Evolutionary conservation across 2,888 invertebrate genomes (phyloP).

Genomic region (Erynnis tages): DNA sequence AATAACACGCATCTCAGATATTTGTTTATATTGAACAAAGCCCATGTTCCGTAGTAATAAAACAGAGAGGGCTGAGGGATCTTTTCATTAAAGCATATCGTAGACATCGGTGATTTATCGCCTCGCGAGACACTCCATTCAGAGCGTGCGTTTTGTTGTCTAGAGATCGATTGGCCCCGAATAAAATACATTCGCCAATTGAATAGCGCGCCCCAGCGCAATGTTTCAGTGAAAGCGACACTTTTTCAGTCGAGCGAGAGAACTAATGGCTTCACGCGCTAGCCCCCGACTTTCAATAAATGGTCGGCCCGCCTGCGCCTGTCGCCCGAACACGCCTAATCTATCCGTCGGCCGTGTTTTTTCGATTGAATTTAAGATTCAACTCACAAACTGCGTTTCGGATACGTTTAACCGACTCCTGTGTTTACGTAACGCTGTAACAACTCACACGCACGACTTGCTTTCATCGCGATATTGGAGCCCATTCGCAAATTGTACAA

Average conservation of each 20-base stretch:
- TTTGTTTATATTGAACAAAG: slow-evolving; percentile 30
- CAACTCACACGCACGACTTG: background rate
- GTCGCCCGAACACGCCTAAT: slow-evolving; percentile 55
- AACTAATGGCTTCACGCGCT: slow-evolving; percentile 74
- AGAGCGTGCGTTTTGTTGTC: slow-evolving; percentile 72
- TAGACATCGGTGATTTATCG: slow-evolving; percentile 71
- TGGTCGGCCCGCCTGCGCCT: slow-evolving; percentile 48
- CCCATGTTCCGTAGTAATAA: slow-evolving; percentile 46
- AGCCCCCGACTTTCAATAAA: slow-evolving; percentile 74
- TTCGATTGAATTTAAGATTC: slow-evolving; percentile 30
- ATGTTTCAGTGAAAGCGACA: slow-evolving; percentile 75
- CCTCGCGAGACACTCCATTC: slow-evolving; percentile 73
- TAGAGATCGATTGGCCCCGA: slow-evolving; percentile 74
- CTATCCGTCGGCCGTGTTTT: slow-evolving; percentile 42
- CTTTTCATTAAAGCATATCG: slow-evolving; percentile 76
- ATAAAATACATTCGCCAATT: slow-evolving; percentile 78
- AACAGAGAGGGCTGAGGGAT: slow-evolving; percentile 58
- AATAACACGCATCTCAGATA: slow-evolving; percentile 25
- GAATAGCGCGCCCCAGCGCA: slow-evolving; percentile 66
- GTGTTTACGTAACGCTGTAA: background rate
- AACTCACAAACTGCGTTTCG: slow-evolving; percentile 18
- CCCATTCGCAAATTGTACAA: too few species aligned
- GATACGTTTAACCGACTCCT: slow-evolving; percentile 3
- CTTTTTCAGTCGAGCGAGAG: slow-evolving; percentile 67
- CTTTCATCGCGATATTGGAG: too few species aligned